Percentiles rank a stretch among this genome's conserved stretches.
Conservation (phyloP, 92 coral and sea anemone species). For the Porites cylindrica region DNA sequence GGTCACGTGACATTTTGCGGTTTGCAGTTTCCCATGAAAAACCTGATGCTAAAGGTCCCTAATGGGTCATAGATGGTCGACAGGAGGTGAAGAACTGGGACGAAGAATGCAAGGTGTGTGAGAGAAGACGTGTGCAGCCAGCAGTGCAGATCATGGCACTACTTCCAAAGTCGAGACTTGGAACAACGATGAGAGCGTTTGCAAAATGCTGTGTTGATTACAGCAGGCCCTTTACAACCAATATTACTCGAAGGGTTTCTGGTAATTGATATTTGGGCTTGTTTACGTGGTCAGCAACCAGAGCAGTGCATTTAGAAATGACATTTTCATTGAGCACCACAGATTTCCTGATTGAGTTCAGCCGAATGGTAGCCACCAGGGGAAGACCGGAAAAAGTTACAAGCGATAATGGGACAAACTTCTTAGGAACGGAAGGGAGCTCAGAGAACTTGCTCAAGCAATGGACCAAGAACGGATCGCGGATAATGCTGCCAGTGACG, state of each 20-base stretch:
- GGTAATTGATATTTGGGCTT: constrained; percentile 25
- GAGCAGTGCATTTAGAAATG: constrained; percentile 48
- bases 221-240: constrained; percentile 37
- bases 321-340: constrained; percentile 22
- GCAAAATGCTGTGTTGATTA: constrained; percentile 37
- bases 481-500: constrained; percentile 4
- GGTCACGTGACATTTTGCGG: no score
- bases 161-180: constrained; percentile 29
- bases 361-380: constrained; percentile 32
- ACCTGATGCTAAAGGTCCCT: neutral
- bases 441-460: constrained; percentile 15
- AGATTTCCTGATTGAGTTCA: constrained; percentile 29
- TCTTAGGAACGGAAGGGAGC: neutral
- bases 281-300: constrained; percentile 36
- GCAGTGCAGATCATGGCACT: constrained; percentile 38
- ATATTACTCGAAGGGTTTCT: constrained; percentile 29
- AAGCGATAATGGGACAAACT: constrained; percentile 11
- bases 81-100: constrained; percentile 37
- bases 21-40: no score
- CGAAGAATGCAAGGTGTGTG: constrained; percentile 13
- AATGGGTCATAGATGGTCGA: constrained; percentile 26
- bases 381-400: constrained; percentile 29
- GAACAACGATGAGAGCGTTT: constrained; percentile 49
- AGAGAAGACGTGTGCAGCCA: neutral
- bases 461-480: constrained; percentile 18